Conservation (phyloP, 2,113 vertebrate species). For the Eclectus roratus region DNA sequence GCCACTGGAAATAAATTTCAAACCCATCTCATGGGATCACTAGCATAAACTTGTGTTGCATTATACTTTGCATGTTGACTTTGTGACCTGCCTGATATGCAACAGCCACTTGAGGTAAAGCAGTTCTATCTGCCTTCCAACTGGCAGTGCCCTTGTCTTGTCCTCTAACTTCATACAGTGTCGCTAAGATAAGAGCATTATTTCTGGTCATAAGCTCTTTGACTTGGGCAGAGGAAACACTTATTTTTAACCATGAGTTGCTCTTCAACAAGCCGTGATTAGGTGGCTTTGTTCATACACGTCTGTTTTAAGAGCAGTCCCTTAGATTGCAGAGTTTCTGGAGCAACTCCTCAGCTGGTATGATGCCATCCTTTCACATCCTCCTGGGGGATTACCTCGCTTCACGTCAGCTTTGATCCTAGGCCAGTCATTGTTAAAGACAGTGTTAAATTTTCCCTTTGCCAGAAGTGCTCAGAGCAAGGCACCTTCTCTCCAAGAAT, state of each 20-base stretch:
- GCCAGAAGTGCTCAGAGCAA: not conserved
- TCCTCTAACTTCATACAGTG: conserved; percentile 30
- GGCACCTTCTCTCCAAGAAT: not conserved
- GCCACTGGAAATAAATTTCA: not conserved
- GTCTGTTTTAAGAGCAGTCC: not conserved
- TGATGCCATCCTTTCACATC: not conserved
- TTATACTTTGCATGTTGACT: conserved; percentile 14
- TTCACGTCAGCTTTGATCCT: not conserved
- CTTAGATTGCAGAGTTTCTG: not conserved
- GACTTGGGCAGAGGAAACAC: not conserved
- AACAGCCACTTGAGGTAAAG: conserved; percentile 48
- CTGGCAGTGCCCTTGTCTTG: conserved; percentile 47
- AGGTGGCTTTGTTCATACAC: not conserved
- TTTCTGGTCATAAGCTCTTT: conserved; percentile 30
- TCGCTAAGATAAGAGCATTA: conserved; percentile 35
- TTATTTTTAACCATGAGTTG: conserved; percentile 50
- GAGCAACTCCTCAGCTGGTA: not conserved
- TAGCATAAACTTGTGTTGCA: not conserved
- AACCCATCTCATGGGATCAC: not conserved
- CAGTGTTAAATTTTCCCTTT: not conserved
- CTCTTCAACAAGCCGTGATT: conserved; percentile 20
- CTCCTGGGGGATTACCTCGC: not conserved
- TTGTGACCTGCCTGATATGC: conserved; percentile 23
- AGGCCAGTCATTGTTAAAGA: not conserved
- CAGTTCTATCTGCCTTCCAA: conserved; percentile 1